Conservation (phyloP, 30 jellyfish, hydroid and myxozoan genomes). For the Nemopilema nomurai region DNA sequence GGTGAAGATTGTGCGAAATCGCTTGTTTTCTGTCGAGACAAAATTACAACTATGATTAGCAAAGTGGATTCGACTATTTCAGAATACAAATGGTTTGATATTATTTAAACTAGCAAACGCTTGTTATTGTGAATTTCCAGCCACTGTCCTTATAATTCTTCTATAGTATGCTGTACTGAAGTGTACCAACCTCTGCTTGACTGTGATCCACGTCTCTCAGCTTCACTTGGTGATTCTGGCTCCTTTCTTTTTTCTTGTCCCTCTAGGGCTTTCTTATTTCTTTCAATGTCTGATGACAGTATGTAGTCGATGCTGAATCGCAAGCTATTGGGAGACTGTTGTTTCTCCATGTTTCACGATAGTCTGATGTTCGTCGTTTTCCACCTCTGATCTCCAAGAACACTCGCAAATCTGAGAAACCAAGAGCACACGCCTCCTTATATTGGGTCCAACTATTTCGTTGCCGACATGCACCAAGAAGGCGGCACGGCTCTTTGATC, state of each 20-base stretch:
- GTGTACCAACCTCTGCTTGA: background rate
- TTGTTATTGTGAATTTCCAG: too few species aligned
- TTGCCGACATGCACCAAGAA: background rate
- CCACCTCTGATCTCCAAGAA: background rate
- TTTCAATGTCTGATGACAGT: conserved; percentile 23
- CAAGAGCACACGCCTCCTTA: background rate
- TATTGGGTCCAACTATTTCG: background rate
- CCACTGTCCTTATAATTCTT: too few species aligned
- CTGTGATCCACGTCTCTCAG: background rate
- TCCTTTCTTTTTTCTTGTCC: background rate
- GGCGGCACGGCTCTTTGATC: background rate
- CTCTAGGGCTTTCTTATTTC: background rate
- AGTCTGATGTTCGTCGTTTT: background rate
- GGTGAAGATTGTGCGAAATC: conserved; percentile 12
- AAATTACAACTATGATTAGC: background rate
- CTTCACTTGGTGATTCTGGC: background rate
- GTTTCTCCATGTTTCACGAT: background rate
- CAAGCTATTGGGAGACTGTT: background rate
- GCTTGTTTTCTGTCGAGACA: background rate
- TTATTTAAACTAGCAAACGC: too few species aligned
- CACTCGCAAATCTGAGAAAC: background rate
- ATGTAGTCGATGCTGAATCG: conserved; percentile 12
- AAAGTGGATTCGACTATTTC: too few species aligned
- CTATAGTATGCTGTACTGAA: background rate
- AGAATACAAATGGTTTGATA: too few species aligned